A percentile compares a stretch with the other conserved stretches of the same genome.
Conservation (phyloP, 2,113 vertebrate species). For the Vombatus ursinus region DNA sequence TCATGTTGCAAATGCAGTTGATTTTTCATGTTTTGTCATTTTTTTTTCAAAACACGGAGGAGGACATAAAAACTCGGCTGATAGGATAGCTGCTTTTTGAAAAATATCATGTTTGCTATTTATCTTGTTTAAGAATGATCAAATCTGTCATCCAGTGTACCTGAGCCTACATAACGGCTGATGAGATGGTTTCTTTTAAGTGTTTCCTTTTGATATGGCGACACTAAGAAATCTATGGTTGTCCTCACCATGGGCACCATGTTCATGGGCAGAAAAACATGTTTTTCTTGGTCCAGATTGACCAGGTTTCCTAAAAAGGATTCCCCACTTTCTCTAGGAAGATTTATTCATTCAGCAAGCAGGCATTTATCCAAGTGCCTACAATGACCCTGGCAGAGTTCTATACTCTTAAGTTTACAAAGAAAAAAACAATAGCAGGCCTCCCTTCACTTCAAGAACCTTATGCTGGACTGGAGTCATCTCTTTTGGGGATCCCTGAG, state of each 20-base stretch:
- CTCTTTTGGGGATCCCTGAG: background rate
- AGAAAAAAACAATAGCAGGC: background rate
- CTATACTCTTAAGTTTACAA: background rate
- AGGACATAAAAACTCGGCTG: background rate
- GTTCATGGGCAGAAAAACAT: background rate
- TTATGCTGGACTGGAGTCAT: background rate
- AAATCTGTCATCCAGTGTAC: background rate
- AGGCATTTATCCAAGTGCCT: background rate
- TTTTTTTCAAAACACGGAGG: background rate
- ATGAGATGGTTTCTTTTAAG: background rate
- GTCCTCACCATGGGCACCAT: slow-evolving; percentile 18
- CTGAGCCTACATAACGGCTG: background rate
- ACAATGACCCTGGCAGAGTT: background rate
- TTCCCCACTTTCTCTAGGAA: background rate
- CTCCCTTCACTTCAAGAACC: background rate
- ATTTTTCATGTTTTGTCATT: slow-evolving; percentile 16
- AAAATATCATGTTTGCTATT: slow-evolving; percentile 20
- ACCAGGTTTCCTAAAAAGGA: background rate
- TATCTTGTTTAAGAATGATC: slow-evolving; percentile 43
- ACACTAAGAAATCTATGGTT: background rate
- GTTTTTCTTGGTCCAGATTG: background rate
- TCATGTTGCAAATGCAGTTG: background rate
- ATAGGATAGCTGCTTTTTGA: background rate
- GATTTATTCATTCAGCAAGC: background rate
- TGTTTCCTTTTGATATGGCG: background rate